Base-by-base conservation (phyloP, 2,888 invertebrate species). In the Anorthoa munda region DNA sequence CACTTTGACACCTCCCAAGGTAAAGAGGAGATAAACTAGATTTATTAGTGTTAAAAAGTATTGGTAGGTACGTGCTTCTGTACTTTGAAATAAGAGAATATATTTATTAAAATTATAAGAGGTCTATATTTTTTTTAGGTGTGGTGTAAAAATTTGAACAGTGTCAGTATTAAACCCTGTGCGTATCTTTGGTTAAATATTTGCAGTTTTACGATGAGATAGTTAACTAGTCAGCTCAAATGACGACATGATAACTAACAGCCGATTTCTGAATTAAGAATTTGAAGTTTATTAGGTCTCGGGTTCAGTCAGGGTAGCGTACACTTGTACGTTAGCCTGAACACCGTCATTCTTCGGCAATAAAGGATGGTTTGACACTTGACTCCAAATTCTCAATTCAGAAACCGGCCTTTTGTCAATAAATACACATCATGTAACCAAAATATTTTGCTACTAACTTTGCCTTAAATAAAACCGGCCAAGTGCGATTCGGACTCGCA, bases 1-100 rank as follows among this genome's bases (percentile, higher is more conserved):
- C 88, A 86, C 83, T 85, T 77, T 90, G 90, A 87, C 89, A 91
- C 79, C 61, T 85, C 68, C 66, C 87, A 87, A 91, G 90, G 88
- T 87, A 83, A 53, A 60, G 63, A 78, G 68, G 59, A 79, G 89
- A 89, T 89, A 89, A 86, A 66, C 50, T 18, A 67, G 77, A 80
- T 65, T 55, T 81, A 65, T 60, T 61, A 21, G 26, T 26, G 39
- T 39, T 39, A 21, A 7, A 48, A 50, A 39, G 56, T 74, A 48
- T 23, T 3, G n/a, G 61, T 55, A 66, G 31, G 13, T 53, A 39
- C n/a, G 9, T 26, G 58, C n/a, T 59, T 13, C 31, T 59, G 17
- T n/a, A 23, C 21, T 51, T 46, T 15, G 18, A 46, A 26, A 18
- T 15, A 21, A 39, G 4, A 21, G 5, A 26, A n/a, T 2, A 66